Evolutionary conservation across 2,113 vertebrate genomes (phyloP), one percentile per base, ranked within the genome.

Genomic region (Mungos mungo): DNA sequence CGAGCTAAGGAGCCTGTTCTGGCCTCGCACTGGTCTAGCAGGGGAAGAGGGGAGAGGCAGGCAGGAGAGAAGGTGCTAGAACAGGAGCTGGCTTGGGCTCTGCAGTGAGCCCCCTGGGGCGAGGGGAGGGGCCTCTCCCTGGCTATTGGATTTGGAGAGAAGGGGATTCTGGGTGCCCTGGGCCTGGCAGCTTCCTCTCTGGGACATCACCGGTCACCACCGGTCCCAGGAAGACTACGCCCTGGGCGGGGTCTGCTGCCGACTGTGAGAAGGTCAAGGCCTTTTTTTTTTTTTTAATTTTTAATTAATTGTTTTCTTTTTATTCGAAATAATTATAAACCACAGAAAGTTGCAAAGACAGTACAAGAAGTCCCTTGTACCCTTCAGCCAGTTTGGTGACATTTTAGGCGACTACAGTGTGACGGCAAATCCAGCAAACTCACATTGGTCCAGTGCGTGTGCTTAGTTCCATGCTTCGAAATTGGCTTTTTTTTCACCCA

Each of bases 391-490:
- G 57, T 31, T 11, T 21, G 35, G 35, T 65, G 9, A 33, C 84
- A 16, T 35, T 33, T 25, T 50, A 27, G 33, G 21, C 50, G 10
- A 16, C 45, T 25, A 35, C 29, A 21, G 10, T 12, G 47, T 12
- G 47, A 52, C 47, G 4, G 41, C 41, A n/a, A n/a, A 21, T 2
- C 3, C 50, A 31, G 50, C 35, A 60, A n/a, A 25, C 12, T 14
- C 50, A 45, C 65, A 4, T 18, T 0, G 29, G 50, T 5, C 4
- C 33, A 16, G 13, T 0, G 1, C 4, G 9, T 4, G 63, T 33
- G 76, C 19, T 79, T 1, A 0, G 33, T 4, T 50, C 74, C 13
- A 2, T 5, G 74, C 25, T 72, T n/a, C 19, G 66, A 60, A 31
- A 33, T 4, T 45, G 79, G 66, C 52, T 35, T 92, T 72, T 72